Conservation (phyloP, 2,797 vertebrate genomes). For the Schizopygopsis pylzovi region DNA sequence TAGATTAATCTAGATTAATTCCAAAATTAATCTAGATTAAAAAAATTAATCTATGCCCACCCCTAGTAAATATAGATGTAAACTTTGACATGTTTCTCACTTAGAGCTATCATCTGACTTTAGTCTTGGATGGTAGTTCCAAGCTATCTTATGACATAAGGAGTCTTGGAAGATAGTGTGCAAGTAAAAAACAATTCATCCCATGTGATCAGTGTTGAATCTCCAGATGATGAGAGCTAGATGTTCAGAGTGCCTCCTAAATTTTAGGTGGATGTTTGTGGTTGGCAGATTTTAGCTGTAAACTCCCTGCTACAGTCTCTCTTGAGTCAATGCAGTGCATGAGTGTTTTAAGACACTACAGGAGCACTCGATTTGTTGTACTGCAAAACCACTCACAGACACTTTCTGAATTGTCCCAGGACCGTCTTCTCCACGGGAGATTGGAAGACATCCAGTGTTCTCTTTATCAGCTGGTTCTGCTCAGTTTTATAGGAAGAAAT, state of each 20-base stretch:
- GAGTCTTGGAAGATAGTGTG: background rate
- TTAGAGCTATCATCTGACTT: background rate
- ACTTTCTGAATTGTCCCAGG: background rate
- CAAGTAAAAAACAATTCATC: background rate
- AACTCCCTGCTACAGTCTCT: background rate
- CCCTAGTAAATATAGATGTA: slow-evolving; percentile 13
- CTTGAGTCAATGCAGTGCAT: slow-evolving; percentile 1
- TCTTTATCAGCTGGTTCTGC: slow-evolving; percentile 27
- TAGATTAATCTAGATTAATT: too few species aligned
- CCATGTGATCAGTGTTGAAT: background rate
- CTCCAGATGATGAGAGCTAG: background rate
- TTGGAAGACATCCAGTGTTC: slow-evolving; percentile 28
- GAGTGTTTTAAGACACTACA: slow-evolving; percentile 6
- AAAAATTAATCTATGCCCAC: too few species aligned
- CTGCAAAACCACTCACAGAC: slow-evolving; percentile 15
- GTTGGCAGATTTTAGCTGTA: slow-evolving; percentile 13
- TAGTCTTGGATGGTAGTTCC: background rate
- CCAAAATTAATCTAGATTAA: too few species aligned
- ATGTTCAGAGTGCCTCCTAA: background rate
- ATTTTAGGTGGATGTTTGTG: background rate
- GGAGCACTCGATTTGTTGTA: slow-evolving; percentile 26
- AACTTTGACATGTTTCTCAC: background rate
- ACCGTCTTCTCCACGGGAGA: slow-evolving; percentile 13
- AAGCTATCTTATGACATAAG: background rate
- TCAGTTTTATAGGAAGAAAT: slow-evolving; percentile 41